These are phyloP conservation scores for Chaetodon trifascialis DNA, from an alignment of 2,113 vertebrate genomes.

Conservation along the genomic window DNA sequence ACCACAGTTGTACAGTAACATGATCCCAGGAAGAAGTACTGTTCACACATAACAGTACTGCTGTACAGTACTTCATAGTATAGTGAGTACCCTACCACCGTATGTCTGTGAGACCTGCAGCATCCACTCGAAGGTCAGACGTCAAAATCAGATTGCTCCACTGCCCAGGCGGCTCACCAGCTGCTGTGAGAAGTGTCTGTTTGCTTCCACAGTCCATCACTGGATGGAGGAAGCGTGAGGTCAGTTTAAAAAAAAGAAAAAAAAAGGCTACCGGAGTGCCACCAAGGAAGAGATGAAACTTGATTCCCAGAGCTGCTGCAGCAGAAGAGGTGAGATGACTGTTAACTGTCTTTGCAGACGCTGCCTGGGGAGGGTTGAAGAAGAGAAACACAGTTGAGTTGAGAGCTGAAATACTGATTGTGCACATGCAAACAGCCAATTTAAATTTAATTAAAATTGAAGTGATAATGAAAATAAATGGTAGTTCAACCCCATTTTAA, in stretches of 20 bases:
- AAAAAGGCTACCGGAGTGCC: constrained; percentile 25
- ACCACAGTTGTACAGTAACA: constrained; percentile 51
- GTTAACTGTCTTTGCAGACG: constrained; percentile 75
- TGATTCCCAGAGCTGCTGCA: constrained; percentile 23
- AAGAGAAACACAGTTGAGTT: neutral
- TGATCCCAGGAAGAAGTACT: constrained; percentile 50
- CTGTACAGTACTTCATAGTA: constrained; percentile 36
- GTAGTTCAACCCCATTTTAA: neutral
- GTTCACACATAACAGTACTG: constrained; percentile 48
- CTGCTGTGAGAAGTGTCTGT: constrained; percentile 14
- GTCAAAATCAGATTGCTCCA: constrained; percentile 8
- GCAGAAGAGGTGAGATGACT: neutral
- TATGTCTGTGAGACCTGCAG: neutral
- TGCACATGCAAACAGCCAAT: too few relatives aligned
- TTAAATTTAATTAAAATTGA: too few relatives aligned
- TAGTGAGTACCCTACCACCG: constrained; percentile 17
- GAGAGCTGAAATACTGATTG: neutral
- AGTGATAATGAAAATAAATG: too few relatives aligned
- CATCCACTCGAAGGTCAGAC: constrained; percentile 1
- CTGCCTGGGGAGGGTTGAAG: constrained; percentile 63
- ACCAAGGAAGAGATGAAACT: constrained; percentile 24
- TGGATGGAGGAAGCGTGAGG: constrained; percentile 43
- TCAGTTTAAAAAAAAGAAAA: constrained; percentile 13
- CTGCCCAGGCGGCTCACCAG: neutral
- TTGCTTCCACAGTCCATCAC: constrained; percentile 48